phyloP scores from a whole-genome alignment of 2,888 invertebrate species.

The Erebia aethiops region DNA sequence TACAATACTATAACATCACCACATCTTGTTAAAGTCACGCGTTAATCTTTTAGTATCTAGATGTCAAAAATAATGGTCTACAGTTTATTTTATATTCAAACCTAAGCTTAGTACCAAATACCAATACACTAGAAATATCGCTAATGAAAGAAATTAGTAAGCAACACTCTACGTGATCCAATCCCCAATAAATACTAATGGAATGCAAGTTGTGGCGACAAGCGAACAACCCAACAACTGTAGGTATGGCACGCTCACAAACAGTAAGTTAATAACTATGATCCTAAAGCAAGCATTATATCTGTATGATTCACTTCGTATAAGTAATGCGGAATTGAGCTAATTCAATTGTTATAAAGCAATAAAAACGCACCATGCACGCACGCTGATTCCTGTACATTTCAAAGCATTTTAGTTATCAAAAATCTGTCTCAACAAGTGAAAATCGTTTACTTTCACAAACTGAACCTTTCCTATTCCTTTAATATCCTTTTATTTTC shows the following conservation, averaged over 20 bases:
- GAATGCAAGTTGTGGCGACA: constrained; percentile 12
- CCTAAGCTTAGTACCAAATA: constrained; percentile 7
- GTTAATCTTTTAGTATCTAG: not conserved
- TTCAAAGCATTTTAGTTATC: not conserved
- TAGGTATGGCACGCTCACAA: constrained; percentile 76
- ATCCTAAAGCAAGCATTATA: constrained; percentile 35
- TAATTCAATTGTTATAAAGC: constrained; percentile 5
- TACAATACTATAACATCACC: not conserved
- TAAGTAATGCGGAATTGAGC: not conserved
- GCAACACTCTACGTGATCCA: constrained; percentile 21
- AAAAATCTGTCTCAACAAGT: not conserved
- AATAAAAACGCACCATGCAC: not conserved
- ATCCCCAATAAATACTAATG: constrained; percentile 21
- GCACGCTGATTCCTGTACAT: constrained; percentile 11
- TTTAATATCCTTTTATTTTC: too few species aligned
- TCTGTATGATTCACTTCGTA: constrained; percentile 15
- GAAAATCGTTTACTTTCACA: too few species aligned
- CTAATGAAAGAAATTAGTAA: constrained; percentile 30
- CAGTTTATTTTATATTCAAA: constrained; percentile 5
- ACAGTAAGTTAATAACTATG: constrained; percentile 61
- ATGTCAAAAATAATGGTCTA: not conserved
- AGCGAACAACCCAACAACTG: constrained; percentile 40
- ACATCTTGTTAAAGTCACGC: not conserved
- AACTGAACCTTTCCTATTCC: too few species aligned
- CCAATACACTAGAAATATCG: not conserved